Base-by-base conservation (phyloP, 2,797 vertebrate genomes). In the Danionella dracula region DNA sequence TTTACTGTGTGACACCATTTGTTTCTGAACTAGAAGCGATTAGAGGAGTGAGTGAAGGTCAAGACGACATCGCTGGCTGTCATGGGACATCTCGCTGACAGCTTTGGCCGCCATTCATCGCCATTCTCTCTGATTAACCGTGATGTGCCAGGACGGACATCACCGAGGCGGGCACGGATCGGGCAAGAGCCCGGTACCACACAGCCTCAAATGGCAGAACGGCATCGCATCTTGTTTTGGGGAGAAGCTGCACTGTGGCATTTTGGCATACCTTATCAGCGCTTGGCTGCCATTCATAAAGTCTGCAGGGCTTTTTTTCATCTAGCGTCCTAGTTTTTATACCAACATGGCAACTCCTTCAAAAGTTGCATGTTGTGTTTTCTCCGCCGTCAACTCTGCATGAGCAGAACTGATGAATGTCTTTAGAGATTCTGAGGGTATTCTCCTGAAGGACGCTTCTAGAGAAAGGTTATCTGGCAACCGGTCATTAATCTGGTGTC, bases 131-230 rank as follows among this genome's bases (percentile, higher is more conserved):
- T 84, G 82, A 88, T 87, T 42, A 57, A 40, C 66, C 38, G 21
- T 82, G 84, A 89, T 81, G 82, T 87, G 83, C 83, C 85, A 86
- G 61, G 82, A 85, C 73, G 77, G 80, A 84, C 82, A 75, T 84
- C 79, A 78, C 75, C 77, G 51, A 67, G 66, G 79, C 50, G 77
- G 75, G 72, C 60, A 62, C 63, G 66, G 81, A 84, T 54, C 53
- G 81, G 81, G 81, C 71, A 53, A 60, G 70, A 41, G 72, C 76
- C 61, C 68, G 54, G 46, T 71, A 48, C 20, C 19, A 55, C 34
- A 55, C 66, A 73, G 44, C 27, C 71, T 70, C 72, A 27, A 37
- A 79, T 78, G 82, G 59, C 82, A 79, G 73, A 66, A 80, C 73
- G 15, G 68, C 77, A 76, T 79, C 74, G 71, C 72, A 32, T 87